Conservation (phyloP, 2,888 invertebrate genomes). For the Sepiola atlantica region DNA sequence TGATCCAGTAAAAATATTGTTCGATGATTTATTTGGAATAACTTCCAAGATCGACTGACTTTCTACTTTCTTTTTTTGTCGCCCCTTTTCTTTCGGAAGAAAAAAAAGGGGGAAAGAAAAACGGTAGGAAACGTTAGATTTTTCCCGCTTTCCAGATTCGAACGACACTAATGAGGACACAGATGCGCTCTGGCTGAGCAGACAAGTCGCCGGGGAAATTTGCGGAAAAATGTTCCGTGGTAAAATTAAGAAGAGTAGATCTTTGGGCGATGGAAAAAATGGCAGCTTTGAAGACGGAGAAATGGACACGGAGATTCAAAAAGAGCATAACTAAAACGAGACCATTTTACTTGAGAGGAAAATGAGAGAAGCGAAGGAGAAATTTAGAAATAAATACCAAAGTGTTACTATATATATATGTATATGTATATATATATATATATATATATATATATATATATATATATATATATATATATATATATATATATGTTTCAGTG, state of each 20-base stretch:
- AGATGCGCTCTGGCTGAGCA: not conserved
- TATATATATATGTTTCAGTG: no score
- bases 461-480: no score
- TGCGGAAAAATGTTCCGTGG: not conserved
- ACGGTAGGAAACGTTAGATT: not conserved
- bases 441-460: no score
- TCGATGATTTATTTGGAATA: not conserved
- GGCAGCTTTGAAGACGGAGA: not conserved
- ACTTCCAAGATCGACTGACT: not conserved
- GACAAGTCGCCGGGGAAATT: not conserved
- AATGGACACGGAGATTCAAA: not conserved
- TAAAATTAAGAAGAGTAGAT: not conserved
- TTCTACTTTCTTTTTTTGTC: not conserved
- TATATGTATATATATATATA: no score
- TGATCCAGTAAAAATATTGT: not conserved
- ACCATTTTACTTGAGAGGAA: not conserved
- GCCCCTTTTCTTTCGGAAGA: not conserved
- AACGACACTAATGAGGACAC: constrained; percentile 32
- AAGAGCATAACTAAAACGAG: not conserved
- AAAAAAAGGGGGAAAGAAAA: not conserved
- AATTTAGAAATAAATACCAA: not conserved
- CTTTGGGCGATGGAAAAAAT: not conserved
- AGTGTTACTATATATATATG: no score
- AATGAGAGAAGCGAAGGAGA: not conserved
- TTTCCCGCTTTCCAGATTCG: not conserved